Conservation (phyloP, 2,113 vertebrate genomes). For the Suricata suricatta region DNA sequence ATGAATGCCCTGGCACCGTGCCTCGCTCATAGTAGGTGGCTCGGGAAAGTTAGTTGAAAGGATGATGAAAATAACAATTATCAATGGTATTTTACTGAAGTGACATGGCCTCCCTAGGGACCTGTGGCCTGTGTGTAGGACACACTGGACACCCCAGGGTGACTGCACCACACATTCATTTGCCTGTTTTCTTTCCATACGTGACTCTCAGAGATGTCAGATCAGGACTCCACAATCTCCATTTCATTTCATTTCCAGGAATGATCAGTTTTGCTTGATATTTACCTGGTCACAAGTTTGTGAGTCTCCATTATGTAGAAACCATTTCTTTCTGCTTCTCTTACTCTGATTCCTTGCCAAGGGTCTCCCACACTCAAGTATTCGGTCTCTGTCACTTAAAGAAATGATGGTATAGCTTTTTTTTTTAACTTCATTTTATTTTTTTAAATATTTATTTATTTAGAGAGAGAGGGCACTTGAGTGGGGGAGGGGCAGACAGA, state of each 20-base stretch:
- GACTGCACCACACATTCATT: accelerated
- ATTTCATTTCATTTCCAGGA: neutral
- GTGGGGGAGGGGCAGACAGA: too few relatives aligned
- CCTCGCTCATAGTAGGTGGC: neutral
- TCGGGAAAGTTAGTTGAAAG: neutral
- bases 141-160: neutral
- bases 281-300: neutral
- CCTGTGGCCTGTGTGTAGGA: neutral
- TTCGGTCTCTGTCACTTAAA: neutral
- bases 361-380: neutral
- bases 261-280: neutral
- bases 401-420: neutral
- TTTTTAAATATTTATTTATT: too few relatives aligned
- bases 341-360: neutral
- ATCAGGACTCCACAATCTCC: neutral
- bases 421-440: neutral
- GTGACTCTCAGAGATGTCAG: neutral
- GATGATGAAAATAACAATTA: neutral
- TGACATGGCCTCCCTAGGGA: neutral
- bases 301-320: neutral
- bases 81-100: neutral
- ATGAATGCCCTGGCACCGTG: neutral
- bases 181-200: neutral
- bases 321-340: neutral
- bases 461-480: too few relatives aligned